Conservation (phyloP, 2,797 vertebrate species). For the Dendrocincla fuliginosa region DNA sequence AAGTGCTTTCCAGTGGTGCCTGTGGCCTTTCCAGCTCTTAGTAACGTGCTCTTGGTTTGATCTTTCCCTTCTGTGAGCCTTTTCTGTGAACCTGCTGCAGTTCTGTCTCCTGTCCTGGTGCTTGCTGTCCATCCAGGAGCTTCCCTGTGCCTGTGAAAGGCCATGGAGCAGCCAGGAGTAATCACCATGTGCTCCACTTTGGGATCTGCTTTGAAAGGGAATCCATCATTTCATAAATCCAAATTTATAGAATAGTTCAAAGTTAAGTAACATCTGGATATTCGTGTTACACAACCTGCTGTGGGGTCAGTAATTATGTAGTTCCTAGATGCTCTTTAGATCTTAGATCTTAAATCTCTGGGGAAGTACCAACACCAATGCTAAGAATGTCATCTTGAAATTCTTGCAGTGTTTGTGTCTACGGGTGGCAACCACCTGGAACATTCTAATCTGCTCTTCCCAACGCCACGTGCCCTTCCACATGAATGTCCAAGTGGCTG, state of each 20-base stretch:
- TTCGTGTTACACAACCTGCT: neutral
- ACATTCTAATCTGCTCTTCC: conserved; percentile 39
- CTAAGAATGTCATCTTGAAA: conserved; percentile 13
- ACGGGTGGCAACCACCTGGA: neutral
- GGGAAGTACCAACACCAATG: neutral
- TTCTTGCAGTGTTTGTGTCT: neutral
- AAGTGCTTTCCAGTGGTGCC: neutral
- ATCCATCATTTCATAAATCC: too few relatives aligned
- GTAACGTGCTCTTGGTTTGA: neutral
- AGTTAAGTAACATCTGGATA: neutral
- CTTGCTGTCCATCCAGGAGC: neutral
- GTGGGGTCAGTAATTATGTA: fast-evolving
- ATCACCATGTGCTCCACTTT: neutral
- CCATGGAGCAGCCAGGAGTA: neutral
- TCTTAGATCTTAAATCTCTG: neutral
- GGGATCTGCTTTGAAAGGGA: neutral
- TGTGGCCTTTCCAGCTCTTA: neutral
- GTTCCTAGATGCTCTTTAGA: neutral
- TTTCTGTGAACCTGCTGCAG: neutral
- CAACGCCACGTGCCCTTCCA: neutral
- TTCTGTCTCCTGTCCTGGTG: neutral
- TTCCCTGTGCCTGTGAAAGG: neutral
- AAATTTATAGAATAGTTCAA: neutral
- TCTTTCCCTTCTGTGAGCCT: neutral
- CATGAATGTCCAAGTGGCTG: neutral